Evolutionary conservation across 2,888 invertebrate species (phyloP).

Genomic region (Ecdyonurus torrentis): DNA sequence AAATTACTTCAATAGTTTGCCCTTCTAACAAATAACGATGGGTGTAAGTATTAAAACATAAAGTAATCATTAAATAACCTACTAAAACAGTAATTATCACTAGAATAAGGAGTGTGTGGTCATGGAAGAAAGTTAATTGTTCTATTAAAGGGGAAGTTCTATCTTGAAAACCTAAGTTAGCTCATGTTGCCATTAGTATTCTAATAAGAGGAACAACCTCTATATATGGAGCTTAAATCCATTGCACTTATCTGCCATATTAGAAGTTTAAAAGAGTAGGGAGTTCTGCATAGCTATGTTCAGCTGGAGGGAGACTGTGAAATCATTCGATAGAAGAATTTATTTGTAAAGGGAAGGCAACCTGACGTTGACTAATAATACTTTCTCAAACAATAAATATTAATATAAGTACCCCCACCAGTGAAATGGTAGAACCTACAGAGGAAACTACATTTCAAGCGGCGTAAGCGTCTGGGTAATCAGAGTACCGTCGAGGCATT

Average conservation of each 20-base stretch:
- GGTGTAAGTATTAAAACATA: conserved; percentile 38
- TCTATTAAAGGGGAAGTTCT: conserved; percentile 43
- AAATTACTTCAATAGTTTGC: conserved; percentile 45
- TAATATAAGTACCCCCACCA: conserved; percentile 38
- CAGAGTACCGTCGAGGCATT: conserved; percentile 60
- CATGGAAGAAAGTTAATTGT: conserved; percentile 46
- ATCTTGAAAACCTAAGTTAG: conserved; percentile 39
- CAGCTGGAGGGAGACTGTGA: conserved; percentile 36
- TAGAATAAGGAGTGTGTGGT: conserved; percentile 41
- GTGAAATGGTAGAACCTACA: conserved; percentile 45
- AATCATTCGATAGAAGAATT: conserved; percentile 43
- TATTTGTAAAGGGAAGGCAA: conserved; percentile 32
- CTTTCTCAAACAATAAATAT: conserved; percentile 45
- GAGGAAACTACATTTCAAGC: conserved; percentile 51
- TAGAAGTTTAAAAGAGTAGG: conserved; percentile 41
- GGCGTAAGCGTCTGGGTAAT: conserved; percentile 48
- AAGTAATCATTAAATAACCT: conserved; percentile 34
- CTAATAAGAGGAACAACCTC: conserved; percentile 23
- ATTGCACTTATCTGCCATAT: conserved; percentile 43
- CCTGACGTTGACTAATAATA: conserved; percentile 33
- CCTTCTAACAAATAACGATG: conserved; percentile 39
- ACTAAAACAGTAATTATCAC: conserved; percentile 42
- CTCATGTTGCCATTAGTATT: conserved; percentile 38
- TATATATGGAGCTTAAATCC: conserved; percentile 42
- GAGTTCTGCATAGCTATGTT: conserved; percentile 41